These are phyloP conservation scores for Aphelenchoides avenae DNA, from an alignment of 1,140 invertebrate species.

Conservation along the genomic window DNA sequence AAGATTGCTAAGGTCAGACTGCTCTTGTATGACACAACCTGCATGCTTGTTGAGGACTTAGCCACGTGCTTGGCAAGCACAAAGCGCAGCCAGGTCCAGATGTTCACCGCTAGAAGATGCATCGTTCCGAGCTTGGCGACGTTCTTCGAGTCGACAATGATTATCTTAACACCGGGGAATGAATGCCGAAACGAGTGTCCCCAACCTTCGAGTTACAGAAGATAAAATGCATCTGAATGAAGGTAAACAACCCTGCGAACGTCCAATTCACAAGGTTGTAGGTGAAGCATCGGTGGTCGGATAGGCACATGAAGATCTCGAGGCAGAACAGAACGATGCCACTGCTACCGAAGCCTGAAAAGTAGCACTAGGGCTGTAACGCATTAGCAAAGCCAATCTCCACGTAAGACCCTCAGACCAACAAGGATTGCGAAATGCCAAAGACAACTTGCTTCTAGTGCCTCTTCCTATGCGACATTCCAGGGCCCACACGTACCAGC, in stretches of 20 bases:
- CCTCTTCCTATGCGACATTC: slow-evolving; percentile 5
- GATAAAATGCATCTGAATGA: slow-evolving; percentile 59
- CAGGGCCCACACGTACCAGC: no score
- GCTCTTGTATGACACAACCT: no score
- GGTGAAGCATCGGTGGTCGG: slow-evolving; percentile 36
- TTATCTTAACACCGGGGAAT: no score
- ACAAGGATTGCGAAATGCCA: no score
- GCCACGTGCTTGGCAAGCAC: slow-evolving; percentile 51
- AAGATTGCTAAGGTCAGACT: no score
- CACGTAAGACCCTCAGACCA: no score
- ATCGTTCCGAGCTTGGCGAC: slow-evolving; percentile 55
- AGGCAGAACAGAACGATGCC: slow-evolving; percentile 56
- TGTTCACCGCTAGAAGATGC: slow-evolving; percentile 57
- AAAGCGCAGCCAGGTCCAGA: slow-evolving; percentile 58
- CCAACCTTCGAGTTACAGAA: slow-evolving; percentile 59
- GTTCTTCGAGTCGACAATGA: slow-evolving; percentile 50
- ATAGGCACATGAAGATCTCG: slow-evolving; percentile 55
- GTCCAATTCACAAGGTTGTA: slow-evolving; percentile 46
- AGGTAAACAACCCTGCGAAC: slow-evolving; percentile 53
- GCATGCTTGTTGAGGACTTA: no score
- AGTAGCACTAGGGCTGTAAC: slow-evolving; percentile 3
- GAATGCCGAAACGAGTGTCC: no score
- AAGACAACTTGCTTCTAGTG: background rate
- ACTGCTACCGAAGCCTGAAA: slow-evolving; percentile 53
- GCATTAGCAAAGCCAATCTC: no score